Conservation (phyloP, 2,113 vertebrate species). For the Okapia johnstoni region DNA sequence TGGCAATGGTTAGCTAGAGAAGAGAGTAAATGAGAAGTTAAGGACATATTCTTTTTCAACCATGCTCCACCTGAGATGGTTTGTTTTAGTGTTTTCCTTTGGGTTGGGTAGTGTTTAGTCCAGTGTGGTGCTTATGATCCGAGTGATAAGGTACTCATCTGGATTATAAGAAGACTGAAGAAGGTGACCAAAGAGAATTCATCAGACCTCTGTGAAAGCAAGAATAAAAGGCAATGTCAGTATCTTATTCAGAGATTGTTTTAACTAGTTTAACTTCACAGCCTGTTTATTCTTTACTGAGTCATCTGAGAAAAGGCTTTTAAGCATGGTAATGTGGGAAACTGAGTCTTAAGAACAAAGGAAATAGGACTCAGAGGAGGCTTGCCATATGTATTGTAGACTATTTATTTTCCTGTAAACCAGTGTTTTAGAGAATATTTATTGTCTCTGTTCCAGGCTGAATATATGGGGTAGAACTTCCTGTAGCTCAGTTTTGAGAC, state of each 20-base stretch:
- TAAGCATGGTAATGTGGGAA: conserved; percentile 12
- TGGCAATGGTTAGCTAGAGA: not conserved
- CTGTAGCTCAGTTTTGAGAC: not conserved
- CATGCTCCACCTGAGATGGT: conserved; percentile 47
- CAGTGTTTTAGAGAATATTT: not conserved
- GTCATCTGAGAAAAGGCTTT: conserved; percentile 24
- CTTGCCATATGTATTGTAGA: not conserved
- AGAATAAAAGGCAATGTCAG: not conserved
- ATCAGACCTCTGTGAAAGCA: conserved; percentile 45
- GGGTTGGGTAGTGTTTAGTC: conserved; percentile 7
- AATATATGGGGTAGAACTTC: not conserved
- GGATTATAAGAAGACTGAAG: conserved; percentile 53
- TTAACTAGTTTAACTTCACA: conserved; percentile 47
- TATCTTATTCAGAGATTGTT: conserved; percentile 54
- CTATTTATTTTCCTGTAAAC: conserved; percentile 7
- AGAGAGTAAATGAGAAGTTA: conserved; percentile 44
- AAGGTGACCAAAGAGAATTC: conserved; percentile 51
- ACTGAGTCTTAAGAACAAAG: conserved; percentile 48
- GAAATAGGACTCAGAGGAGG: not conserved
- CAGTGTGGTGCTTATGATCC: not conserved
- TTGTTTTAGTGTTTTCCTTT: conserved; percentile 41
- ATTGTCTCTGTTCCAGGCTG: not conserved
- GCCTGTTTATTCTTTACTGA: conserved; percentile 30
- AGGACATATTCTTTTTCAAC: conserved; percentile 53
- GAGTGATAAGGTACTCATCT: conserved; percentile 35